Evolutionary conservation across 2,797 vertebrate species (phyloP), one percentile per base, ranked within the genome.

Genomic region (Linurgus olivaceus): DNA sequence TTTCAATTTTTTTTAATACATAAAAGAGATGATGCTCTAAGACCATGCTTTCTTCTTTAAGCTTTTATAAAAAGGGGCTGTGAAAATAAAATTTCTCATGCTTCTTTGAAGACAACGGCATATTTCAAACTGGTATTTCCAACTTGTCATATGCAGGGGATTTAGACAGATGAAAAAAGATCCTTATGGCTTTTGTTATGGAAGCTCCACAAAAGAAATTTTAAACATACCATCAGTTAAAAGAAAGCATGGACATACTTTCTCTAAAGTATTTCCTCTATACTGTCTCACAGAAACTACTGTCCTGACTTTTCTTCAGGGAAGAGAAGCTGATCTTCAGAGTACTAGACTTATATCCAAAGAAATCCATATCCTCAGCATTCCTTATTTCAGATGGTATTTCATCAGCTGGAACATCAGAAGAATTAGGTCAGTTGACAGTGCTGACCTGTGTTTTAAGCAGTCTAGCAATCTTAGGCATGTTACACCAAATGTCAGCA

Each of bases 331-430:
- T 80, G 78, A 65, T 72, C 63, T 82, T 48, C 68, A 65, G 38
- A 55, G 20, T 24, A 55, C 45, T 47, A 52, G 9, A 73, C 20
- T 84, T 51, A 19, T 6, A 90, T 20, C 16, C 9, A 88, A 54
- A 88, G 66, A 90, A 88, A 84, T 68, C 40, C 33, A 8, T 50
- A 91, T n/a, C 40, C 25, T 18, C 33, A 85, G 25, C 57, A 83
- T 80, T 91, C 61, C 57, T 83, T 80, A 62, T 58, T 91, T 72
- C 76, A 96, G 68, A 90, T 74, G 82, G 63, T 85, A 92, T 87
- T 92, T 92, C 92, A 91, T 89, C 93, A 93, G 65, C 25, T 87
- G 78, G 78, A 92, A 90, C 75, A 94, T 91, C 92, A 88, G 44
- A 68, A 81, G 67, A 92, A 93, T 77, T 68, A 68, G 68, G 81